Evolutionary conservation across 2,113 vertebrate species (phyloP).

Genomic region (Tyrannus savana): DNA sequence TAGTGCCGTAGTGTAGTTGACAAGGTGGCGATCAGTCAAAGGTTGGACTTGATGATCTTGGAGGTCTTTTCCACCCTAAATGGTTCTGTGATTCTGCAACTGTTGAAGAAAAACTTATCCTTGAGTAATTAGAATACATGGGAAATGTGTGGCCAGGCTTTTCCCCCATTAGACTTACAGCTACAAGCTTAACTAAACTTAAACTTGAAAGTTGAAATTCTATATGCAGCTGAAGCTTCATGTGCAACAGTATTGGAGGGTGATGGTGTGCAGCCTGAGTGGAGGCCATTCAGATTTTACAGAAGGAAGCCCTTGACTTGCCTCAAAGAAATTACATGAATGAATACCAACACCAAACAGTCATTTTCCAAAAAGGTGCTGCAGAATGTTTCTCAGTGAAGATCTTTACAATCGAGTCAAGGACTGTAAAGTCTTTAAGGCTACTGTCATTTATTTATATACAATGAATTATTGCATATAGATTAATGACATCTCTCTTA

Average conservation of each 20-base stretch:
- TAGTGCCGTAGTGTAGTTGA: rapidly evolving
- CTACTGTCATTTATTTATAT: not conserved
- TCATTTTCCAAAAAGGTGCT: not conserved
- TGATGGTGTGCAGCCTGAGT: not conserved
- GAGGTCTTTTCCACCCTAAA: not conserved
- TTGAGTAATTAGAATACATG: not conserved
- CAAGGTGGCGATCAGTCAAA: not conserved
- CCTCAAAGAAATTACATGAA: not conserved
- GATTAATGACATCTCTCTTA: not conserved
- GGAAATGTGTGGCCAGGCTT: not conserved
- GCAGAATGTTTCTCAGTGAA: not conserved
- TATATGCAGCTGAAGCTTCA: not conserved
- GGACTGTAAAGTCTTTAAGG: not conserved
- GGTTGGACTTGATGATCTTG: not conserved
- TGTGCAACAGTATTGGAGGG: not conserved
- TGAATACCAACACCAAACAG: not conserved
- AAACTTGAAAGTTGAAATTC: not conserved
- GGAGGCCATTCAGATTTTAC: not conserved
- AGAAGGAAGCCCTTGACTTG: not conserved
- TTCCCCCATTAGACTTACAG: not conserved
- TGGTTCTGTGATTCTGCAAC: not conserved
- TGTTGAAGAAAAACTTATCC: not conserved
- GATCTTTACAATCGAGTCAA: not conserved
- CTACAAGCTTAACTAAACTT: not conserved
- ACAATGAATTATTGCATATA: not conserved